These are phyloP conservation scores for Pseudocheirus occidentalis DNA, from an alignment of 2,797 vertebrate genomes.

Conservation along the genomic window DNA sequence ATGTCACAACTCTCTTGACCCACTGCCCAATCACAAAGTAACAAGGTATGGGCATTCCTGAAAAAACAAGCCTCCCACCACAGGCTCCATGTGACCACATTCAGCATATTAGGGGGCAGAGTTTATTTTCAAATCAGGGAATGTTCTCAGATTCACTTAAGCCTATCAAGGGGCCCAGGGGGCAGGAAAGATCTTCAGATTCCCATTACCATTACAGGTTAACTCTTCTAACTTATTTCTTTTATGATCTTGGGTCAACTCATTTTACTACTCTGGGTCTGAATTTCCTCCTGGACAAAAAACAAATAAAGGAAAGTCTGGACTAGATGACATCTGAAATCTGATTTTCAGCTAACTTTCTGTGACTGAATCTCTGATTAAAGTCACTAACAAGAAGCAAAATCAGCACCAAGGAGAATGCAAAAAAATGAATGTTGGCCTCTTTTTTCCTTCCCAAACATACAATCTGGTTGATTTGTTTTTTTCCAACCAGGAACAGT, in stretches of 20 bases:
- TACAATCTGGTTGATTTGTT: not conserved
- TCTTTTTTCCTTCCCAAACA: not conserved
- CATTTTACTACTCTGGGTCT: not conserved
- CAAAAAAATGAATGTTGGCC: not conserved
- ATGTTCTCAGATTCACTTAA: too few relatives aligned
- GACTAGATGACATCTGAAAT: not conserved
- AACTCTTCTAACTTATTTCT: not conserved
- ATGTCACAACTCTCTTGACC: too few relatives aligned
- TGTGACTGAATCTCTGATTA: not conserved
- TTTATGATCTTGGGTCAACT: not conserved
- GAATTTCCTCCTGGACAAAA: not conserved
- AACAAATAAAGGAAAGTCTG: not conserved
- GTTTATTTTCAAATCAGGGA: too few relatives aligned
- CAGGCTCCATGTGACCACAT: too few relatives aligned
- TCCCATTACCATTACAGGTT: too few relatives aligned
- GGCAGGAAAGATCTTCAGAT: too few relatives aligned
- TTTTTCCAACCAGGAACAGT: not conserved
- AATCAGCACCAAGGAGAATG: not conserved
- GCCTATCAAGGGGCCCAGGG: too few relatives aligned
- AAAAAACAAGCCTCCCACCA: too few relatives aligned
- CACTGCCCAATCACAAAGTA: too few relatives aligned
- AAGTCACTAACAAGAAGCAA: constrained; percentile 3
- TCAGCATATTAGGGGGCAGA: too few relatives aligned
- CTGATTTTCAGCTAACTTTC: not conserved
- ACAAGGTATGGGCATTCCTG: too few relatives aligned